These are phyloP conservation scores for Zaprionus ghesquierei DNA, from an alignment of 1,140 invertebrate genomes.

Conservation along the genomic window DNA sequence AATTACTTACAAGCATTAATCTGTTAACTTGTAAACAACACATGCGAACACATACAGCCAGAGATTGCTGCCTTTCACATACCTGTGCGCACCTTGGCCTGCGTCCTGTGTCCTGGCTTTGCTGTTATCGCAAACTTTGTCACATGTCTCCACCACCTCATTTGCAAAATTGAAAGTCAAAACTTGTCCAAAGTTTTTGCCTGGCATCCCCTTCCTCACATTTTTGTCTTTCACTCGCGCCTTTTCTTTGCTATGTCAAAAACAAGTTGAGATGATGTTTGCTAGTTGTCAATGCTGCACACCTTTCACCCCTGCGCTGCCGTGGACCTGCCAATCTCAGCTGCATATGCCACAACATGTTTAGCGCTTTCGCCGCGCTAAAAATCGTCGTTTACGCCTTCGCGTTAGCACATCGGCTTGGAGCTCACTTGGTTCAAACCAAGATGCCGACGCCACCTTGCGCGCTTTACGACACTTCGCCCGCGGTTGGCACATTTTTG, in stretches of 20 bases:
- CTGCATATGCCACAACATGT: slow-evolving; percentile 68
- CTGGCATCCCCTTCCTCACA: not conserved
- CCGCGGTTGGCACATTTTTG: slow-evolving; percentile 31
- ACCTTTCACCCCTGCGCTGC: not conserved
- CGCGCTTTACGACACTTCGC: slow-evolving; percentile 14
- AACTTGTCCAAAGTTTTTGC: slow-evolving; percentile 67
- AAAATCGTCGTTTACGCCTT: slow-evolving; percentile 38
- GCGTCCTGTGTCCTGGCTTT: slow-evolving; percentile 11
- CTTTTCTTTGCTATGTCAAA: not conserved
- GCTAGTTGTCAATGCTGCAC: slow-evolving; percentile 57
- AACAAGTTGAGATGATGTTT: slow-evolving; percentile 5
- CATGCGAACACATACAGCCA: slow-evolving; percentile 10
- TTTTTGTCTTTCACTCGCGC: not conserved
- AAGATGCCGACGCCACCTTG: not conserved
- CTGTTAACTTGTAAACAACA: slow-evolving; percentile 77
- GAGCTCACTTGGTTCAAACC: not conserved
- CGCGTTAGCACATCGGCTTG: not conserved
- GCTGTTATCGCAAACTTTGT: slow-evolving; percentile 62
- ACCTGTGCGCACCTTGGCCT: slow-evolving; percentile 14
- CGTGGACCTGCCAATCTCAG: slow-evolving; percentile 27
- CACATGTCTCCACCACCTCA: slow-evolving; percentile 74
- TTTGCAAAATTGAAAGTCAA: slow-evolving; percentile 79
- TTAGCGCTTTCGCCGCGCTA: slow-evolving; percentile 53
- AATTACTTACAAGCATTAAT: slow-evolving; percentile 73
- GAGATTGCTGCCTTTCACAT: not conserved